A percentile compares a stretch with the other conserved stretches of the same genome.
phyloP scores from a whole-genome alignment of 92 coral and sea anemone species.

The Palythoa grandis region DNA sequence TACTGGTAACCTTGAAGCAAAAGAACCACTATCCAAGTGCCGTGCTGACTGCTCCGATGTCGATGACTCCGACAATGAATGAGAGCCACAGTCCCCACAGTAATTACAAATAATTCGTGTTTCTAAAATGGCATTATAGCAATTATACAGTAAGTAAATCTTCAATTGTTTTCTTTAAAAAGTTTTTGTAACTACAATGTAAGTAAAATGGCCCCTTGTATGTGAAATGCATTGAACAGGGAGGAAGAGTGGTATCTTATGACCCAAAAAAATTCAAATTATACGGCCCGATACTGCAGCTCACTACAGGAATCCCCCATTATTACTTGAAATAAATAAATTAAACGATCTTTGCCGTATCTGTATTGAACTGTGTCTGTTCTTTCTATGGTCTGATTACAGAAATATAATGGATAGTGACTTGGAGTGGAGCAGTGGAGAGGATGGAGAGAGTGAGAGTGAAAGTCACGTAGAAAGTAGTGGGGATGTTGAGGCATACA shows the following conservation, averaged over 20 bases:
- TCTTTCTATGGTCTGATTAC: slow-evolving; percentile 20
- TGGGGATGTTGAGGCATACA: slow-evolving; percentile 16
- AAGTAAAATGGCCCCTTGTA: not conserved
- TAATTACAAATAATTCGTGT: slow-evolving; percentile 10
- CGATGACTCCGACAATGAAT: slow-evolving; percentile 9
- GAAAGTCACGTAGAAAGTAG: slow-evolving; percentile 4
- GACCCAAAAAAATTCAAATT: not conserved
- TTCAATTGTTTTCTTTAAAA: not conserved
- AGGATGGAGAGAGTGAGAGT: slow-evolving; percentile 1
- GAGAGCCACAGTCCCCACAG: not conserved
- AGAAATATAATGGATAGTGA: slow-evolving; percentile 18
- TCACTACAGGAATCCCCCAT: slow-evolving; percentile 10
- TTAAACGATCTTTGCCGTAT: not conserved
- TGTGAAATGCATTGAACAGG: not conserved
- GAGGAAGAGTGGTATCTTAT: slow-evolving; percentile 3
- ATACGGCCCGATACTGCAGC: too few species aligned
- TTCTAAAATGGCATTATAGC: slow-evolving; percentile 7
- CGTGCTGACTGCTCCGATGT: slow-evolving; percentile 1
- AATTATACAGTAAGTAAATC: too few species aligned
- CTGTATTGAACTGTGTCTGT: slow-evolving; percentile 8
- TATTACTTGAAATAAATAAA: slow-evolving; percentile 11
- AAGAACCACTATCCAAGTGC: slow-evolving; percentile 3
- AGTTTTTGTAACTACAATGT: slow-evolving; percentile 13
- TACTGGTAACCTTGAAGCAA: not conserved
- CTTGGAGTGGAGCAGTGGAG: slow-evolving; percentile 30